Evolutionary conservation across 2,797 vertebrate genomes (phyloP).

Genomic region (Cynopterus sphinx): DNA sequence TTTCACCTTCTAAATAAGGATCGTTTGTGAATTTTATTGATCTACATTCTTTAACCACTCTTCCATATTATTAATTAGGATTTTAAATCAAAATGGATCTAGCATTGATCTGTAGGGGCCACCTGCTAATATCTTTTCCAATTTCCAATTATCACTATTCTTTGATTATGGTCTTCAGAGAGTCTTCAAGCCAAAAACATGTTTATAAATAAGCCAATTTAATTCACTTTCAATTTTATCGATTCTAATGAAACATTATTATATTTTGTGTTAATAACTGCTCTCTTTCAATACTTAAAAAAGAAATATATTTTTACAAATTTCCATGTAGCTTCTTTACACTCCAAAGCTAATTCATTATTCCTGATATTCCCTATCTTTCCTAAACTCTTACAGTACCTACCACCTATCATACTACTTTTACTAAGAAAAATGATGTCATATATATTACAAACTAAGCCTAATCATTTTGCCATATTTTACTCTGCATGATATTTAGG

Average conservation of each 20-base stretch:
- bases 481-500: background rate
- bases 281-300: background rate
- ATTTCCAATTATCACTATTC: slow-evolving; percentile 30
- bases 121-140: slow-evolving; percentile 27
- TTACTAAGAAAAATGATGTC: background rate
- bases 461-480: background rate
- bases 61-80: slow-evolving; percentile 47
- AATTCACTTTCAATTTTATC: slow-evolving; percentile 21
- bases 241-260: background rate
- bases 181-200: slow-evolving; percentile 5
- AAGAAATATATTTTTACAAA: background rate
- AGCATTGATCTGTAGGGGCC: slow-evolving; percentile 8
- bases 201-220: background rate
- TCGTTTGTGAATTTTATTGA: slow-evolving; percentile 48
- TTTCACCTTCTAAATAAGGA: slow-evolving; percentile 10
- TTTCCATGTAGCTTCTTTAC: background rate
- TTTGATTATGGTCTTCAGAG: slow-evolving; percentile 47
- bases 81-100: slow-evolving; percentile 49
- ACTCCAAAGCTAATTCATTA: background rate
- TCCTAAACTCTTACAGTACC: background rate
- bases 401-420: background rate
- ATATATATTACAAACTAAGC: background rate
- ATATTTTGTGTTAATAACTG: slow-evolving; percentile 10
- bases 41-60: slow-evolving; percentile 14
- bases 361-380: background rate